Evolutionary conservation across 2,797 vertebrate species (phyloP).

Genomic region (Potorous gilbertii): DNA sequence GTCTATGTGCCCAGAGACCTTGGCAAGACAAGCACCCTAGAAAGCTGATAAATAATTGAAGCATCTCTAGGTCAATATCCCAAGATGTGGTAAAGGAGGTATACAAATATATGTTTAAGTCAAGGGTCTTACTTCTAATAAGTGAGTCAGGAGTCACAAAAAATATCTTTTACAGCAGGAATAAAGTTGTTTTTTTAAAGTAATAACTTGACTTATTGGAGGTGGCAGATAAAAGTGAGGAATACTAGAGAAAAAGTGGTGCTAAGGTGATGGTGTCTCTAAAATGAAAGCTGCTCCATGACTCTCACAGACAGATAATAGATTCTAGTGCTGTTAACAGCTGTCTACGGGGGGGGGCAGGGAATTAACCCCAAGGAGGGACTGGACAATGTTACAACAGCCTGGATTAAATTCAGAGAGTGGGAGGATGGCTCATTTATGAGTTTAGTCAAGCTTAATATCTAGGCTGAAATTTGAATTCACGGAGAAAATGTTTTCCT

Average conservation of each 20-base stretch:
- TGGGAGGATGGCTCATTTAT: rapidly evolving
- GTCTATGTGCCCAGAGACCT: conserved; percentile 53
- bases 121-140: conserved; percentile 28
- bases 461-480: conserved; percentile 1
- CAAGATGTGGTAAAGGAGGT: conserved; percentile 30
- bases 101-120: conserved; percentile 32
- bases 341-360: background rate
- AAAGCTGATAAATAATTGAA: conserved; percentile 73
- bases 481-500: background rate
- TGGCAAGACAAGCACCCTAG: conserved; percentile 64
- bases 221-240: background rate
- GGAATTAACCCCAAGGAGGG: background rate
- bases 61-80: conserved; percentile 50
- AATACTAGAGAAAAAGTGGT: background rate
- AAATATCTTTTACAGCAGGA: background rate
- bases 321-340: background rate
- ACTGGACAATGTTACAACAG: background rate
- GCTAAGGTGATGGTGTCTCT: background rate
- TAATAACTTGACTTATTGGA: background rate
- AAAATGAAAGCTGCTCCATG: background rate
- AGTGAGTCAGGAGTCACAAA: background rate
- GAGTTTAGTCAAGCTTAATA: background rate
- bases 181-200: background rate
- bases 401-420: background rate
- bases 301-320: background rate